phyloP scores from a whole-genome alignment of 2,113 vertebrate genomes.

The Diglossa brunneiventris region DNA sequence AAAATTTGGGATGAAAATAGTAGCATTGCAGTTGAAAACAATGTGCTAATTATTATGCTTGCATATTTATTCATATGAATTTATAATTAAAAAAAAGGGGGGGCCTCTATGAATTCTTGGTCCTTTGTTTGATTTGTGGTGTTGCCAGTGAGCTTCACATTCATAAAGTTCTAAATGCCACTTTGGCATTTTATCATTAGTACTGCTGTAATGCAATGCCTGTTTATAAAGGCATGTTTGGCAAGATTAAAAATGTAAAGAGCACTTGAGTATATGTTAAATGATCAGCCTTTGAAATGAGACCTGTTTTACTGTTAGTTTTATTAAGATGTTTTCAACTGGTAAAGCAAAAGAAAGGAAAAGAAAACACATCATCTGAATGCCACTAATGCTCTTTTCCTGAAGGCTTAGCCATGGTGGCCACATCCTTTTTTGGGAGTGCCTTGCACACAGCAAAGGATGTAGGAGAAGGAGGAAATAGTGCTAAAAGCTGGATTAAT shows the following conservation, averaged over 20 bases:
- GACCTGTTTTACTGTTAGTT: background rate
- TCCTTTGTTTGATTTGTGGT: background rate
- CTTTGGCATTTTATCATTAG: background rate
- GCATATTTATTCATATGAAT: background rate
- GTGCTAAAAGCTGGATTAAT: background rate
- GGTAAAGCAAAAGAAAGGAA: background rate
- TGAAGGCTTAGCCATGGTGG: background rate
- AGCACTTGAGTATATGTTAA: background rate
- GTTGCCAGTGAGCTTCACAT: background rate
- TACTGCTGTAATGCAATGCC: background rate
- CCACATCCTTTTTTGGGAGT: background rate
- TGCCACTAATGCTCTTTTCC: background rate
- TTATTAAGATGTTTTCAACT: background rate
- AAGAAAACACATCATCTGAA: background rate
- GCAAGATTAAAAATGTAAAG: constrained; percentile 13
- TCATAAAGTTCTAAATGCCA: background rate
- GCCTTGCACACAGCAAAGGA: background rate
- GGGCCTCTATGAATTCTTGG: rapidly evolving
- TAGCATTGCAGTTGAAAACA: background rate
- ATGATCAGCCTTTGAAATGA: constrained; percentile 24
- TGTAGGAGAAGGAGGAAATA: background rate
- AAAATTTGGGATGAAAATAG: background rate
- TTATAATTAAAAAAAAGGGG: background rate
- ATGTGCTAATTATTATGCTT: background rate
- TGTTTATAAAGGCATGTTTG: background rate